Percentiles rank a stretch among this genome's conserved stretches.
phyloP scores from a whole-genome alignment of 2,888 invertebrate genomes.

The Hirudinaria manillensis region DNA sequence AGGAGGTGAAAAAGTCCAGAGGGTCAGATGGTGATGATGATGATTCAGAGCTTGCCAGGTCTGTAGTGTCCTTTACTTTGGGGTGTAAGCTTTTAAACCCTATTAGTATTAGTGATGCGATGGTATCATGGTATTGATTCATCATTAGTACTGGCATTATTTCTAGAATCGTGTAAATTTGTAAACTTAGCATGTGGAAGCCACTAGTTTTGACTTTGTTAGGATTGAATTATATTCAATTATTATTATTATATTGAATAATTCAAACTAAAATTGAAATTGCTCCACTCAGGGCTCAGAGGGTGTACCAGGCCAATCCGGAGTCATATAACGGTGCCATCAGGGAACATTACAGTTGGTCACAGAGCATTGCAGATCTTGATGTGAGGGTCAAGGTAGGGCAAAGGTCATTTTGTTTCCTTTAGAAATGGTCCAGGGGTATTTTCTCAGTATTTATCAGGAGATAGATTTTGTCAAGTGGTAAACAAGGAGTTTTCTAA shows the following conservation, averaged over 20 bases:
- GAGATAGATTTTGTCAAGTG: background rate
- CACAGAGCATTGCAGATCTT: slow-evolving; percentile 74
- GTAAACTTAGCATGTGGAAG: too few relatives aligned
- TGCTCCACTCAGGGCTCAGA: slow-evolving; percentile 41
- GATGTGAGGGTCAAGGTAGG: slow-evolving; percentile 52
- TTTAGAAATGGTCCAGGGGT: background rate
- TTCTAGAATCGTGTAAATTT: too few relatives aligned
- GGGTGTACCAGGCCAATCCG: slow-evolving; percentile 48
- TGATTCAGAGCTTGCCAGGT: slow-evolving; percentile 35
- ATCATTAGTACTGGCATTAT: too few relatives aligned
- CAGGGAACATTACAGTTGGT: slow-evolving; percentile 74
- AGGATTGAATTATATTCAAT: too few relatives aligned
- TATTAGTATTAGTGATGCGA: too few relatives aligned
- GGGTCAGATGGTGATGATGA: slow-evolving; percentile 25
- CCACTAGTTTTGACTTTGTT: too few relatives aligned
- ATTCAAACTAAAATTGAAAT: too few relatives aligned
- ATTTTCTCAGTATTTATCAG: background rate
- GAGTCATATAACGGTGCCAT: slow-evolving; percentile 74
- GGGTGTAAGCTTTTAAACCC: too few relatives aligned
- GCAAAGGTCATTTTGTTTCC: too few relatives aligned
- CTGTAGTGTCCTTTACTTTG: background rate
- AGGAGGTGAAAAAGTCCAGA: background rate
- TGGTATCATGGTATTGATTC: too few relatives aligned
- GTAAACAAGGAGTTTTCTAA: too few relatives aligned
- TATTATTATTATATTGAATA: too few relatives aligned